Conservation (phyloP, 2,113 vertebrate species). For the Sorex fumeus region DNA sequence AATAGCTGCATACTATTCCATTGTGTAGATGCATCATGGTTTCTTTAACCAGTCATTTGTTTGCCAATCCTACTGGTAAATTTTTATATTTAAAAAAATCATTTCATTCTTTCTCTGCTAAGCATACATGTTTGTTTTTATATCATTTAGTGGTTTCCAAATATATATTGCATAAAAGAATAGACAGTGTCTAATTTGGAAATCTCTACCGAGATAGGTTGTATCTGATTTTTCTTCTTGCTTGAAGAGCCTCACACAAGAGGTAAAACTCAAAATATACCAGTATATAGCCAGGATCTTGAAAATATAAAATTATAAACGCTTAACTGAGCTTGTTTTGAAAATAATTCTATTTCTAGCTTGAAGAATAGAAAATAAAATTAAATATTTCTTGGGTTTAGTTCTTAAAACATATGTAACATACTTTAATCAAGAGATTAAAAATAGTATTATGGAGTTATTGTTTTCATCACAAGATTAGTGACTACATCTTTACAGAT, state of each 20-base stretch:
- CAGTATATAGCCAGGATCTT: conserved; percentile 42
- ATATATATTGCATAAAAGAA: neutral
- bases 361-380: conserved; percentile 64
- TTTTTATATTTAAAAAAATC: neutral
- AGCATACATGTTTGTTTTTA: neutral
- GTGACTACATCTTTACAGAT: neutral
- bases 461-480: neutral
- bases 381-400: conserved; percentile 56
- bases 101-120: too few relatives aligned
- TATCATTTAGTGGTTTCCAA: neutral
- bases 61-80: too few relatives aligned
- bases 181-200: neutral
- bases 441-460: conserved; percentile 51
- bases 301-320: conserved; percentile 28
- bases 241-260: neutral
- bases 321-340: conserved; percentile 65
- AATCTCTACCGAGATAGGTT: conserved; percentile 2
- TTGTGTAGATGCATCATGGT: too few relatives aligned
- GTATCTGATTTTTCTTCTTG: neutral
- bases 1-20: too few relatives aligned
- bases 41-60: too few relatives aligned
- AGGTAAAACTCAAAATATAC: conserved; percentile 6
- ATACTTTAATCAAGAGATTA: conserved; percentile 54
- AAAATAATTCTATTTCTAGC: conserved; percentile 44
- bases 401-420: conserved; percentile 39